phyloP scores from a whole-genome alignment of 2,888 invertebrate genomes.

The Nomada fabriciana region DNA sequence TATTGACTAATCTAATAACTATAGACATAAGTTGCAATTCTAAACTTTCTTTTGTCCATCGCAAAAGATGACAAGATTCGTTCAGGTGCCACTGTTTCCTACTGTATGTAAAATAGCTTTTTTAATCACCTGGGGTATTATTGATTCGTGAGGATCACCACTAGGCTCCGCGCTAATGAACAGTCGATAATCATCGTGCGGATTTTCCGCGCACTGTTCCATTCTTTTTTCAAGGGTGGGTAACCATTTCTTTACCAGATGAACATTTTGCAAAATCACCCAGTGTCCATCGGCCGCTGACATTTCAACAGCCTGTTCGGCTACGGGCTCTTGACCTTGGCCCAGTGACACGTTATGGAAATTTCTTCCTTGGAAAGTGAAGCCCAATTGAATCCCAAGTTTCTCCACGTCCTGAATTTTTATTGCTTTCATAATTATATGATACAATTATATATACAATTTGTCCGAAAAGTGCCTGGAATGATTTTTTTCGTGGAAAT shows the following conservation, averaged over 20 bases:
- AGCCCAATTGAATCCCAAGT: slow-evolving; percentile 92
- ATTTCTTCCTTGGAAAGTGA: slow-evolving; percentile 91
- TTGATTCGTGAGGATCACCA: slow-evolving; percentile 87
- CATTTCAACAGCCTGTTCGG: slow-evolving; percentile 93
- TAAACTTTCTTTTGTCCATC: too few relatives aligned
- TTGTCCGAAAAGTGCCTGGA: too few relatives aligned
- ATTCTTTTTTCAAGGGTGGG: slow-evolving; percentile 94
- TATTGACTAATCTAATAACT: too few relatives aligned
- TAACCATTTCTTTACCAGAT: slow-evolving; percentile 96
- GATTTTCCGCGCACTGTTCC: slow-evolving; percentile 91
- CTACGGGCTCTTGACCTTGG: slow-evolving; percentile 97
- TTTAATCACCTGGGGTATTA: slow-evolving; percentile 86
- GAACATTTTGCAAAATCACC: slow-evolving; percentile 97
- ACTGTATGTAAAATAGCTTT: not conserved
- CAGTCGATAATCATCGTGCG: slow-evolving; percentile 85
- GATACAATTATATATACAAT: not conserved
- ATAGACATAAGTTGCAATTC: too few relatives aligned
- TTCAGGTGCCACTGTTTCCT: too few relatives aligned
- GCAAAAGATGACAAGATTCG: too few relatives aligned
- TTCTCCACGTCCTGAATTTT: slow-evolving; percentile 91
- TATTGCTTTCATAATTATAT: not conserved
- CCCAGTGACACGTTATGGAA: slow-evolving; percentile 97
- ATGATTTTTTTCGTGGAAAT: too few relatives aligned
- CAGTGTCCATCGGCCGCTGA: slow-evolving; percentile 95
- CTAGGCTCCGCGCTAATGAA: slow-evolving; percentile 96